A percentile compares a stretch with the other conserved stretches of the same genome.
These are phyloP conservation scores for Siphonodentalium dalli DNA, from an alignment of 2,888 invertebrate genomes.

Conservation along the genomic window DNA sequence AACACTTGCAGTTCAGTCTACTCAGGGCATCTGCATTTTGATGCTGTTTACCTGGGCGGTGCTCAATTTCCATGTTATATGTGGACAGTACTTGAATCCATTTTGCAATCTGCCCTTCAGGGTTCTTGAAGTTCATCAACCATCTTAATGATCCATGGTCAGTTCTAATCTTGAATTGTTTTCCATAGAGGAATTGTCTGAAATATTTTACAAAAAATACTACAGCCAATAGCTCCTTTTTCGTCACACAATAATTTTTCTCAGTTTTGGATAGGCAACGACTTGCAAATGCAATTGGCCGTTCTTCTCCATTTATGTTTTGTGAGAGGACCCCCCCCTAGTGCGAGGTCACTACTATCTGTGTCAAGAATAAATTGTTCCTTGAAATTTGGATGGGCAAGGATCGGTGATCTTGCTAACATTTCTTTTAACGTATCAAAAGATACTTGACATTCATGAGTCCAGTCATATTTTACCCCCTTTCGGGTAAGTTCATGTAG, in stretches of 20 bases:
- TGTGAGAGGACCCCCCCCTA: slow-evolving; percentile 32
- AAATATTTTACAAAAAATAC: slow-evolving; percentile 16
- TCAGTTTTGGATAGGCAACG: slow-evolving; percentile 2
- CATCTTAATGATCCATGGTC: slow-evolving; percentile 24
- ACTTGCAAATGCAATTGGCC: slow-evolving; percentile 18
- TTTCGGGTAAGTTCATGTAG: too few relatives aligned
- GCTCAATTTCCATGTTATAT: slow-evolving; percentile 6
- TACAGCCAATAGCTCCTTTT: slow-evolving; percentile 23
- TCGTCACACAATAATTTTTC: slow-evolving; percentile 16
- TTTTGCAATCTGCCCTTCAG: slow-evolving; percentile 13
- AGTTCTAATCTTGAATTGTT: slow-evolving; percentile 15
- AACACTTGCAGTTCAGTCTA: slow-evolving; percentile 2
- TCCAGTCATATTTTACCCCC: too few relatives aligned
- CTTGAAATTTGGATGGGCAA: too few relatives aligned
- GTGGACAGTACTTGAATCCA: slow-evolving; percentile 11
- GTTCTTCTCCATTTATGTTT: slow-evolving; percentile 17
- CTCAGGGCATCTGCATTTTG: slow-evolving; percentile 7
- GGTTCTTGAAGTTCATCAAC: slow-evolving; percentile 17
- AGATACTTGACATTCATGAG: too few relatives aligned
- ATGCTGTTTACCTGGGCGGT: slow-evolving; percentile 15
- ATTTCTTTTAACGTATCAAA: too few relatives aligned
- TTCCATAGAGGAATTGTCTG: slow-evolving; percentile 21
- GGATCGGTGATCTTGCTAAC: too few relatives aligned
- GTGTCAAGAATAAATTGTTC: too few relatives aligned
- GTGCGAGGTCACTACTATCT: too few relatives aligned